Evolutionary conservation across 2,888 invertebrate genomes (phyloP), one percentile per base, ranked within the genome.

Genomic region (Melolontha melolontha): DNA sequence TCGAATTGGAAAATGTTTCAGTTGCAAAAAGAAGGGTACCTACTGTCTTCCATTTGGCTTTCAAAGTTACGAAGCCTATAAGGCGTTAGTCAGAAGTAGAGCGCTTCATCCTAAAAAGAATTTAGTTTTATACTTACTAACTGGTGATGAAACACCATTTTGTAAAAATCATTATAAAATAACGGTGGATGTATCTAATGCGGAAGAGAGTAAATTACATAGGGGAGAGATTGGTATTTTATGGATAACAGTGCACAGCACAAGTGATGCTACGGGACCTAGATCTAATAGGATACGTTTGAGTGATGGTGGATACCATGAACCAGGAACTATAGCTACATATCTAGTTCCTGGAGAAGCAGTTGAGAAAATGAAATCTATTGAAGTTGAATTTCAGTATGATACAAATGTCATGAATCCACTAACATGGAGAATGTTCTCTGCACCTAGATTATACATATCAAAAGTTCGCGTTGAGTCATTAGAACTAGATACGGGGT

Each of bases 161-260:
- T 95, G 95, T 82, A 90, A 90, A 75, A 89, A 89, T 5, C 95
- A 96, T 79, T 95, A 94, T 78, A 88, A 90, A 77, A 86, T 96
- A 8, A 88, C 88, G 0, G 85, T 95, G 12, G 88, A 89, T 72
- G 89, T 95, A 51, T 92, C 94, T 0, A 90, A 90, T 71, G 90
- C 90, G 0, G 86, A 88, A 17, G 91, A 90, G 74, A 93, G 93
- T 77, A 80, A 86, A 64, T 80, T 84, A 2, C 93, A 94, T 78
- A 93, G 93, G 0, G 93, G 94, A 0, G 94, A 94, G 79, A 87
- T 93, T 2, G 94, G 94, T 0, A 88, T 89, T 71, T 85, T 94
- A 2, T 86, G 88, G 0, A 84, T 94, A 11, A 88, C 87, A 0
- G 84, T 92, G 34, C 87, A 92, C 62, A 90, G 90, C 47, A 86